Conservation (phyloP, 2,888 invertebrate genomes). For the Ceramica pisi region DNA sequence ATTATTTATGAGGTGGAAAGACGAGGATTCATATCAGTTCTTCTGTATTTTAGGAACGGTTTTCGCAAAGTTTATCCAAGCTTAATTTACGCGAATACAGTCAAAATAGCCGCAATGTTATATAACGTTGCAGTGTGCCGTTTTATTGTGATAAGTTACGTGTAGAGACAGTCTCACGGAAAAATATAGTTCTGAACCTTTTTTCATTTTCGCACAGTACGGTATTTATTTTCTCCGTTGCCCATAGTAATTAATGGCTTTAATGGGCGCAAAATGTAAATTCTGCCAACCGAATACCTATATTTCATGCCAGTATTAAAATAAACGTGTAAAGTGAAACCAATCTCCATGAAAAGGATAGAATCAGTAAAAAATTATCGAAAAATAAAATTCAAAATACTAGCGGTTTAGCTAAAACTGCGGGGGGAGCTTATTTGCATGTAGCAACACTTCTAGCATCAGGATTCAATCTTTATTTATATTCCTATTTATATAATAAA, state of each 20-base stretch:
- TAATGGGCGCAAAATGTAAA: conserved; percentile 47
- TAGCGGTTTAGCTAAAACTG: conserved; percentile 24
- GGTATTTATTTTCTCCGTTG: conserved; percentile 44
- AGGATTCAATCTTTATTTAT: too few species aligned
- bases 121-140: conserved; percentile 54
- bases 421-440: conserved; percentile 29
- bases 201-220: conserved; percentile 50
- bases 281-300: conserved; percentile 23
- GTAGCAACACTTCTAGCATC: conserved; percentile 1
- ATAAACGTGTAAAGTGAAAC: conserved; percentile 34
- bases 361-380: conserved; percentile 26
- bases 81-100: conserved; percentile 41
- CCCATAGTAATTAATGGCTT: conserved; percentile 44
- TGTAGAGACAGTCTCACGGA: conserved; percentile 32
- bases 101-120: conserved; percentile 56
- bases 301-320: conserved; percentile 27
- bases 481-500: too few species aligned
- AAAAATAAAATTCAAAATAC: conserved; percentile 35
- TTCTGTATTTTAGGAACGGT: conserved; percentile 53
- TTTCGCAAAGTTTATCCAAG: conserved; percentile 54
- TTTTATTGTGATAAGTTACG: conserved; percentile 52
- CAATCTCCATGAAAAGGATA: conserved; percentile 38
- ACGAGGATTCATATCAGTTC: conserved; percentile 72
- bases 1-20: conserved; percentile 79
- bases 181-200: conserved; percentile 30